Evolutionary conservation across 1,140 invertebrate species (phyloP).

Genomic region (Neuroterus valhalla): DNA sequence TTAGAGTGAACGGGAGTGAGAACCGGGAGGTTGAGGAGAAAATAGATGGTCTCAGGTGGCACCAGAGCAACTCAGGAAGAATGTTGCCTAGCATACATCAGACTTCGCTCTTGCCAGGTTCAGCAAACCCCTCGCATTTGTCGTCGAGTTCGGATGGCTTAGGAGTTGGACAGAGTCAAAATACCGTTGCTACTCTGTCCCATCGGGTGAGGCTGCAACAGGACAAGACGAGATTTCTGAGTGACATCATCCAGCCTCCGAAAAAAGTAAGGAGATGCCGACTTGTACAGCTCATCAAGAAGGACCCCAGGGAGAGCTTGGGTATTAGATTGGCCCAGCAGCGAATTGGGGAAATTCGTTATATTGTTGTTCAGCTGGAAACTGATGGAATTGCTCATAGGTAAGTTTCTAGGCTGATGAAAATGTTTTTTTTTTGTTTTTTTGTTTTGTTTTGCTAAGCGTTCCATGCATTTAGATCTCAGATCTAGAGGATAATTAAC

Average conservation of each 20-base stretch:
- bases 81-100: conserved; percentile 70
- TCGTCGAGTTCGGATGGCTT: conserved; percentile 28
- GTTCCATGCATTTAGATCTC: too few species aligned
- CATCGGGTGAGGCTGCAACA: conserved; percentile 68
- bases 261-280: conserved; percentile 65
- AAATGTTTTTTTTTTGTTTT: too few species aligned
- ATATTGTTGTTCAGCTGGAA: conserved; percentile 88
- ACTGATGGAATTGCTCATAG: conserved; percentile 86
- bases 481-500: too few species aligned
- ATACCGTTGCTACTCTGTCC: conserved; percentile 45
- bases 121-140: conserved; percentile 33
- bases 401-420: conserved; percentile 67
- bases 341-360: conserved; percentile 81
- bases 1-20: conserved; percentile 13
- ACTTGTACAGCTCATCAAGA: conserved; percentile 73
- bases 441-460: too few species aligned
- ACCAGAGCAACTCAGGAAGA: conserved; percentile 67
- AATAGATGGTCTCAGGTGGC: conserved; percentile 69
- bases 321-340: conserved; percentile 83
- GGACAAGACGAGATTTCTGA: conserved; percentile 70
- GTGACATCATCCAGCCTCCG: conserved; percentile 68
- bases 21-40: conserved; percentile 35
- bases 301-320: conserved; percentile 80
- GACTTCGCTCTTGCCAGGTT: conserved; percentile 42
- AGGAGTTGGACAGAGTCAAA: conserved; percentile 32